phyloP scores from a whole-genome alignment of 2,113 vertebrate genomes.

The Aphyosemion australe region DNA sequence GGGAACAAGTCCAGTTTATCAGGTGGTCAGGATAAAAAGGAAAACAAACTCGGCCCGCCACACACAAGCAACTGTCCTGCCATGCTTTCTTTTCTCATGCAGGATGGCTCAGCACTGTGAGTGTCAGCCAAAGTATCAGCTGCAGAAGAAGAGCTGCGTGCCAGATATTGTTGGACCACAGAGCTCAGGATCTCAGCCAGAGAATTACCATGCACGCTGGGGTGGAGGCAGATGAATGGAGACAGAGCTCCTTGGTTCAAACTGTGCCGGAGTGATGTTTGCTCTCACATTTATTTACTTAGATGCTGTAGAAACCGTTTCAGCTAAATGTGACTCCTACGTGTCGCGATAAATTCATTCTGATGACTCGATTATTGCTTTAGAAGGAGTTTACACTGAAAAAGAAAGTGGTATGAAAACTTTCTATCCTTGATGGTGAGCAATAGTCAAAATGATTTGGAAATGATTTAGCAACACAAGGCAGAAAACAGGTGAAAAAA shows the following conservation, averaged over 20 bases:
- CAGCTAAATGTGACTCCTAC: no score
- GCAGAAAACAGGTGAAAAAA: no score
- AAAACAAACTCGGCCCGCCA: neutral
- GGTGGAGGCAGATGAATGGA: conserved; percentile 51
- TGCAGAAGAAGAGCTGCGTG: conserved; percentile 28
- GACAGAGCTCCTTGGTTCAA: conserved; percentile 29
- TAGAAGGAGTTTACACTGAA: no score
- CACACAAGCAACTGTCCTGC: conserved; percentile 11
- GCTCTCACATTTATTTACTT: conserved; percentile 23
- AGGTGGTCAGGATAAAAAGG: conserved; percentile 22
- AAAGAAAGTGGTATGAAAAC: no score
- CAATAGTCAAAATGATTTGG: no score
- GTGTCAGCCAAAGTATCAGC: conserved; percentile 34
- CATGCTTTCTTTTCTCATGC: neutral
- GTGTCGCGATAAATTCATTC: neutral
- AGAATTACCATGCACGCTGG: conserved; percentile 38
- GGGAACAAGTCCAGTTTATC: conserved; percentile 43
- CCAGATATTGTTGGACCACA: conserved; percentile 46
- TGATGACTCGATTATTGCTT: neutral
- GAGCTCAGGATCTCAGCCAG: conserved; percentile 48
- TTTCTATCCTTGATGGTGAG: no score
- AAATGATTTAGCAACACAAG: no score
- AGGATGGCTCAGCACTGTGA: conserved; percentile 22
- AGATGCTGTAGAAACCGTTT: neutral
- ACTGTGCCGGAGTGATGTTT: conserved; percentile 35